Conservation (phyloP, 2,113 vertebrate species). For the Chroicocephalus ridibundus region DNA sequence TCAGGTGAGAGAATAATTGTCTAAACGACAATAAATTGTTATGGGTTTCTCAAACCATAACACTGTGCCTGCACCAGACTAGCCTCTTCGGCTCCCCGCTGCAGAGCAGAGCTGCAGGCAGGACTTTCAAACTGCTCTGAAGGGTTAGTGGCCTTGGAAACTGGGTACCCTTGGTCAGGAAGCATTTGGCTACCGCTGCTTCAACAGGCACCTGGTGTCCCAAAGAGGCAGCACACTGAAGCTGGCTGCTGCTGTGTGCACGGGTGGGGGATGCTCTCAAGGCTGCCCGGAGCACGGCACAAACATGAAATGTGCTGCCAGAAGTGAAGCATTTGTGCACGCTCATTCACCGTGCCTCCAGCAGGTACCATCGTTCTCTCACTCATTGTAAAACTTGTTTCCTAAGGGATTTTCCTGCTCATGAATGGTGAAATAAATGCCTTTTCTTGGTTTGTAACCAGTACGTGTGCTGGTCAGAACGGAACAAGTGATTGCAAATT, state of each 20-base stretch:
- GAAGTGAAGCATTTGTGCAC: neutral
- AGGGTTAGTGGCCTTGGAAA: neutral
- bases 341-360: neutral
- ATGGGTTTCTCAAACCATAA: too few species aligned
- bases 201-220: neutral
- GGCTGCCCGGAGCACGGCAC: neutral
- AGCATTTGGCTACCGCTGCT: neutral
- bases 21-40: too few species aligned
- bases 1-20: too few species aligned
- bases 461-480: neutral
- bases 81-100: neutral
- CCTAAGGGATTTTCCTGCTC: neutral
- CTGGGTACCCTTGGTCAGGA: rapidly evolving
- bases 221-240: neutral
- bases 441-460: neutral
- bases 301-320: neutral
- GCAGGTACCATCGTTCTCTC: neutral
- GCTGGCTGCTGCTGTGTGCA: neutral
- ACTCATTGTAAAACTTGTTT: neutral
- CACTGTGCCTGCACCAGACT: neutral
- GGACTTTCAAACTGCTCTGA: neutral
- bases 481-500: neutral
- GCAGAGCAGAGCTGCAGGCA: neutral
- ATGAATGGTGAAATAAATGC: neutral
- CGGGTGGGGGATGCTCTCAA: neutral